Evolutionary conservation across 2,888 invertebrate species (phyloP).

Genomic region (Deilephila elpenor): DNA sequence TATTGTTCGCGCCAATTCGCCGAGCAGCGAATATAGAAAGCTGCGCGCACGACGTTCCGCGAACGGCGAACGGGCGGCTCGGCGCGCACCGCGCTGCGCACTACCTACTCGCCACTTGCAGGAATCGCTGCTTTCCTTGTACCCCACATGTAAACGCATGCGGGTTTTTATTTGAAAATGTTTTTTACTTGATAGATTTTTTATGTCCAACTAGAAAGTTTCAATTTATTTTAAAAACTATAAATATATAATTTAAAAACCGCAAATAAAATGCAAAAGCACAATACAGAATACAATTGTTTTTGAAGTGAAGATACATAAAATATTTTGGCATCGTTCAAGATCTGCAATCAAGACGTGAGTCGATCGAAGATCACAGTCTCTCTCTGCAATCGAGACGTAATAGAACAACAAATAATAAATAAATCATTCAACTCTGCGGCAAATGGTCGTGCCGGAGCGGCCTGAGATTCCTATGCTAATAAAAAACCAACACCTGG

Average conservation of each 20-base stretch:
- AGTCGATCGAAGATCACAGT: too few species aligned
- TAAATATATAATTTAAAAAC: too few species aligned
- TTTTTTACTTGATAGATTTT: not conserved
- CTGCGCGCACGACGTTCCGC: conserved; percentile 38
- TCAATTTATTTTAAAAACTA: too few species aligned
- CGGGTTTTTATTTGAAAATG: conserved; percentile 31
- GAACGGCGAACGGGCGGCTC: conserved; percentile 26
- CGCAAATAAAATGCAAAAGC: too few species aligned
- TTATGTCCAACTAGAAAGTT: not conserved
- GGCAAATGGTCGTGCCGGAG: conserved; percentile 6
- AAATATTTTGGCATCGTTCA: not conserved
- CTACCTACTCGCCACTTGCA: conserved; percentile 40
- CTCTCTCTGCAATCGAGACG: not conserved
- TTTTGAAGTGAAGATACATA: not conserved
- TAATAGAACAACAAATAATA: not conserved
- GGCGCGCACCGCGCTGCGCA: conserved; percentile 23
- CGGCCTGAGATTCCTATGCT: conserved; percentile 13
- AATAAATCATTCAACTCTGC: conserved; percentile 18
- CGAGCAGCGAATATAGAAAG: conserved; percentile 47
- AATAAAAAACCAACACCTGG: conserved; percentile 30
- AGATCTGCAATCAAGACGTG: too few species aligned
- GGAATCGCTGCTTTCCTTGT: conserved; percentile 47
- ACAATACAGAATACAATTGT: too few species aligned
- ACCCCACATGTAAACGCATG: conserved; percentile 33
- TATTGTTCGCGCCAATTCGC: conserved; percentile 45